These are phyloP conservation scores for Euspilapteryx auroguttella DNA, from an alignment of 2,888 invertebrate species.

Conservation along the genomic window DNA sequence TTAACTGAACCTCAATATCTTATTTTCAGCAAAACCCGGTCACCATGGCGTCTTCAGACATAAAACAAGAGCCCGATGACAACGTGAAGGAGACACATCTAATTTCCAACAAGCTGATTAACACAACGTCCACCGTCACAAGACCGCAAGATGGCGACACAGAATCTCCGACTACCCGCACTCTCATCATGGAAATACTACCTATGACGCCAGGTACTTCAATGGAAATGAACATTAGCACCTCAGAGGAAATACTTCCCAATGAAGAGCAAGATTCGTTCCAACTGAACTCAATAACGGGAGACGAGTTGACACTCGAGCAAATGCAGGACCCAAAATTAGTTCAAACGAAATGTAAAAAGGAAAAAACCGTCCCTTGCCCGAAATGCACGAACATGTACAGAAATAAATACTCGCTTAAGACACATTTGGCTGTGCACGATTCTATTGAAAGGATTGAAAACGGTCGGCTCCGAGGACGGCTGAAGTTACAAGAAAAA, in stretches of 20 bases:
- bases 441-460: slow-evolving; percentile 29
- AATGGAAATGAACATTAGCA: slow-evolving; percentile 16
- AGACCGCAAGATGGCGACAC: slow-evolving; percentile 27
- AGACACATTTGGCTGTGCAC: slow-evolving; percentile 29
- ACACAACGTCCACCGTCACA: slow-evolving; percentile 34
- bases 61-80: slow-evolving; percentile 31
- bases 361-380: slow-evolving; percentile 14
- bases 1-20: no score
- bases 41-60: no score
- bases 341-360: slow-evolving; percentile 14
- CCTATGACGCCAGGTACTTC: slow-evolving; percentile 17
- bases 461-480: slow-evolving; percentile 21
- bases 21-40: no score
- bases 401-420: slow-evolving; percentile 12
- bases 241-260: slow-evolving; percentile 39
- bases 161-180: slow-evolving; percentile 33
- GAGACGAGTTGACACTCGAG: slow-evolving; percentile 34
- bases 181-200: slow-evolving; percentile 39
- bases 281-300: slow-evolving; percentile 46
- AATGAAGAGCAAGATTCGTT: slow-evolving; percentile 19
- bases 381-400: slow-evolving; percentile 31
- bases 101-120: slow-evolving; percentile 39
- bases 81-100: slow-evolving; percentile 37
- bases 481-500: slow-evolving; percentile 1
- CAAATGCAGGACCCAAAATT: slow-evolving; percentile 40